Evolutionary conservation across 2,797 vertebrate genomes (phyloP).

Genomic region (Thripadectes ignobilis): DNA sequence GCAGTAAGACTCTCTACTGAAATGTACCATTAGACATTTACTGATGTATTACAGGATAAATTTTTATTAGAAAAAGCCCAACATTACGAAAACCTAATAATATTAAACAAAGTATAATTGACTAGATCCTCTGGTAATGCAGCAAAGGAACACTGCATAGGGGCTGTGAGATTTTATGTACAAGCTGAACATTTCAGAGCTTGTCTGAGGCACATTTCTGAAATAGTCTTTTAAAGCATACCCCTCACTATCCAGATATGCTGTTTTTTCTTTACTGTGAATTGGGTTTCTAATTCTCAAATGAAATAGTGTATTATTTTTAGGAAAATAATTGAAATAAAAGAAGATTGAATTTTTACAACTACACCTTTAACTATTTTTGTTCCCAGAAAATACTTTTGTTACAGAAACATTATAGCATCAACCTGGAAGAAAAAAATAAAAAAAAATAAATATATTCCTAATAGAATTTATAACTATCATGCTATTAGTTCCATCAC

Average conservation of each 20-base stretch:
- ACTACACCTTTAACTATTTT: not conserved
- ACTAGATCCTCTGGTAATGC: not conserved
- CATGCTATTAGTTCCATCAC: not conserved
- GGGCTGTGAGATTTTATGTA: not conserved
- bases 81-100: not conserved
- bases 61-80: not conserved
- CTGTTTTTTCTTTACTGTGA: not conserved
- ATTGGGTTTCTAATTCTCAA: not conserved
- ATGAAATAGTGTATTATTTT: not conserved
- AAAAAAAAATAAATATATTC: not conserved
- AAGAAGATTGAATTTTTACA: not conserved
- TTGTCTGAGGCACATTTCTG: not conserved
- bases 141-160: not conserved
- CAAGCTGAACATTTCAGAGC: not conserved
- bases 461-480: not conserved
- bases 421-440: not conserved
- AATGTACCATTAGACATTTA: not conserved
- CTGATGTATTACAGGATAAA: not conserved
- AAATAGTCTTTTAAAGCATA: not conserved
- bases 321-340: not conserved
- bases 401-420: not conserved
- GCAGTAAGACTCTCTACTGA: not conserved
- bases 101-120: not conserved
- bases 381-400: not conserved
- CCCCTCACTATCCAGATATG: not conserved